Base-by-base conservation (phyloP, 1,140 invertebrate species). In the Cyclina sinensis region DNA sequence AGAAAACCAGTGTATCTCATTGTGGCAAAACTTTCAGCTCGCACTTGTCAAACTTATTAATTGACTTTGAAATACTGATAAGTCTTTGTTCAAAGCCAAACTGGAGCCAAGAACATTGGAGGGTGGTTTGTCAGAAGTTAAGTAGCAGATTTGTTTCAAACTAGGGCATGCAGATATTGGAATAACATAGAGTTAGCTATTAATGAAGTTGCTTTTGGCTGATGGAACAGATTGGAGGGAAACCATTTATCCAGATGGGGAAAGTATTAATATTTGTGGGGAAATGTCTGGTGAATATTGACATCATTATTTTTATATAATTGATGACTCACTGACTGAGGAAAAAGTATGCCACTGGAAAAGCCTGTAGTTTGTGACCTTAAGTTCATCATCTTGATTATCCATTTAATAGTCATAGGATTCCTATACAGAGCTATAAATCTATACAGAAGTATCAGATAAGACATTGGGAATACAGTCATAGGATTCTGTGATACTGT, bases 1-100 rank as follows among this genome's bases (percentile, higher is more conserved):
- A 43, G 43, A 18, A 18, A 54, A 54, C 21, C 5, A 9, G 43
- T 9, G 43, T 59, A 30, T 65, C 14, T 9, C 59, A 30, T 65
- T 7, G 14, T 65, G 27, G 30, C 11, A 65, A 65, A 24, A 65
- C 59, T 12, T 65, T 57, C 18, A 27, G 5, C 30, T 65, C 59
- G 5, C 27, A 65, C 24, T 30, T 65, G 59, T 65, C 30, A 35
- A 65, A 65, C 7, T 65, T 65, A 65, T 65, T 65, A 65, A 65
- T 35, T 30, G 59, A 18, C 30, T 65, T 35, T 30, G 24, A 65
- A 65, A 27, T 65, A 27, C 59, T 9, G n/a, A 65, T 35, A 65
- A 14, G 59, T 27, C 30, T 11, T 30, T 30, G 11, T 65, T 11
- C 30, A 14, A 21, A 65, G 59, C 27, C n/a, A 65, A 65, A 14